These are phyloP conservation scores for Leucoma salicis DNA, from an alignment of 2,888 invertebrate genomes.

Conservation along the genomic window DNA sequence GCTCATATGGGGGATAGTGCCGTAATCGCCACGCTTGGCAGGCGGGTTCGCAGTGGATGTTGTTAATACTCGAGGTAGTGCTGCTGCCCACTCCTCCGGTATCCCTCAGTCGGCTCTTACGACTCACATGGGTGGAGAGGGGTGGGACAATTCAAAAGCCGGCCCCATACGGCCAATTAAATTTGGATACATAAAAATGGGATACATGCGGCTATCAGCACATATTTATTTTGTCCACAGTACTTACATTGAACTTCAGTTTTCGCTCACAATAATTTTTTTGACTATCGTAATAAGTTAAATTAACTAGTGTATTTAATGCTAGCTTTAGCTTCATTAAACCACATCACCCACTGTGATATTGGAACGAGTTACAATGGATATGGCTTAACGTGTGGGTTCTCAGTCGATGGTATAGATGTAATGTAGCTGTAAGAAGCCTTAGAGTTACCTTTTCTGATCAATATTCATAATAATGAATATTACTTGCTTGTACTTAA, in stretches of 20 bases:
- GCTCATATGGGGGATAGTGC: no score
- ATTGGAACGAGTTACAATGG: slow-evolving; percentile 60
- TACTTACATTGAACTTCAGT: neutral
- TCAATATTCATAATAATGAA: slow-evolving; percentile 14
- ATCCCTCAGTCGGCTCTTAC: no score
- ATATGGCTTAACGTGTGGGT: slow-evolving; percentile 54
- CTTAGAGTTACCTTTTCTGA: slow-evolving; percentile 5
- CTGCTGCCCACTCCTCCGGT: no score
- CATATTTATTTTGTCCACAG: no score
- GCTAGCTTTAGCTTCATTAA: slow-evolving; percentile 34
- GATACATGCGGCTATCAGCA: no score
- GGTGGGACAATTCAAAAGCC: no score
- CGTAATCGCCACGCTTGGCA: no score
- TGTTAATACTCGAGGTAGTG: no score
- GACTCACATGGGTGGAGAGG: no score
- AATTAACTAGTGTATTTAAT: slow-evolving; percentile 35
- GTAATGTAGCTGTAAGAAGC: slow-evolving; percentile 36
- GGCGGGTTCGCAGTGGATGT: no score
- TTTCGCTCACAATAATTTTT: neutral
- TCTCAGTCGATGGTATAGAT: slow-evolving; percentile 61
- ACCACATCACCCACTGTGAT: slow-evolving; percentile 80
- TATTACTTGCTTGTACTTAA: neutral
- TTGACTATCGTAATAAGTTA: slow-evolving; percentile 20
- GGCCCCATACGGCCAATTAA: no score
- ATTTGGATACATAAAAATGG: no score